These are phyloP conservation scores for Lordiphosa mommai DNA, from an alignment of 1,140 invertebrate species.

Conservation along the genomic window DNA sequence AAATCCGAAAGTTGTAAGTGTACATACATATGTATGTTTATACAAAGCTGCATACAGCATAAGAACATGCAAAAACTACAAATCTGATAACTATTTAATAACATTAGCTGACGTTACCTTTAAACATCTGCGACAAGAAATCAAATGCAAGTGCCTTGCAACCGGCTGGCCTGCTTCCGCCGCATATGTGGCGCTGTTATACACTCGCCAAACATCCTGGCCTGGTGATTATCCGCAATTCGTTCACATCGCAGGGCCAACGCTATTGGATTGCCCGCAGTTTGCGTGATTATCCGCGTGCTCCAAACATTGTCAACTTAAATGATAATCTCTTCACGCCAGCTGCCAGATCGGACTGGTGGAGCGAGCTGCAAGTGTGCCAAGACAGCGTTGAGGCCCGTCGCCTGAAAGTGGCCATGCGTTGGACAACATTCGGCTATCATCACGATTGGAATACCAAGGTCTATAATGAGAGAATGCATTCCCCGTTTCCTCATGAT, in stretches of 20 bases:
- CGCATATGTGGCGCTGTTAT: conserved; percentile 82
- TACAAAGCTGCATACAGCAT: not conserved
- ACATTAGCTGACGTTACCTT: not conserved
- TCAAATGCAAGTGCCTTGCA: not conserved
- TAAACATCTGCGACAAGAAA: not conserved
- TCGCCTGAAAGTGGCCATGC: conserved; percentile 83
- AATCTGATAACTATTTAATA: not conserved
- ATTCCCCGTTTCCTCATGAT: conserved; percentile 86
- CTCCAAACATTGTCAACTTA: conserved; percentile 90
- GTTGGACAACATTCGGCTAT: conserved; percentile 96
- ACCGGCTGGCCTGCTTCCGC: conserved; percentile 76
- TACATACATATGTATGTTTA: not conserved
- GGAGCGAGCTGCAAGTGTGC: conserved; percentile 80
- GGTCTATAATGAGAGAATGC: conserved; percentile 86
- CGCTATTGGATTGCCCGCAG: conserved; percentile 90
- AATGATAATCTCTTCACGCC: conserved; percentile 77
- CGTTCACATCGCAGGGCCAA: conserved; percentile 89
- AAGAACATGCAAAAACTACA: conserved; percentile 35
- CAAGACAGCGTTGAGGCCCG: conserved; percentile 66
- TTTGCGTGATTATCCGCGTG: conserved; percentile 87
- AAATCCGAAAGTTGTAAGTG: conserved; percentile 1
- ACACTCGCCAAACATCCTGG: conserved; percentile 83
- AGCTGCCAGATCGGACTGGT: conserved; percentile 55
- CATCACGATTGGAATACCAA: conserved; percentile 98
- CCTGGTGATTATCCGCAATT: conserved; percentile 90